A percentile compares a stretch with the other conserved stretches of the same genome.
phyloP scores from a whole-genome alignment of 2,888 invertebrate genomes.

The Drosophila koepferae region DNA sequence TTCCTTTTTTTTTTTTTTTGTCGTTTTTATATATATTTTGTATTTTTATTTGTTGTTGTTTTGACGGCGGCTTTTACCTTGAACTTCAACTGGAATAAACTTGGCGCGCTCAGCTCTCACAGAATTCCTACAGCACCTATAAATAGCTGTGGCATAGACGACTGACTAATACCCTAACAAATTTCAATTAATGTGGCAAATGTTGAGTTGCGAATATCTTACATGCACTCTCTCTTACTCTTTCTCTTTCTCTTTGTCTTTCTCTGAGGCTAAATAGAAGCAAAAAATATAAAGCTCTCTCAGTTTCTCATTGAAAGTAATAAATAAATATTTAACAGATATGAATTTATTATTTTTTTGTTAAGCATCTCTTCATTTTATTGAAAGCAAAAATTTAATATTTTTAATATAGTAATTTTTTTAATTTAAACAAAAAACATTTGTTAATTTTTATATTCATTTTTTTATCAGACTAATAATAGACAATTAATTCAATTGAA shows the following conservation, averaged over 20 bases:
- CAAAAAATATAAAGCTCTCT: too few relatives aligned
- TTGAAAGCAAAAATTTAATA: too few relatives aligned
- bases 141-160: background rate
- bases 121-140: slow-evolving; percentile 25
- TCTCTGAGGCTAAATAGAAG: background rate
- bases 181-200: background rate
- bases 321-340: too few relatives aligned
- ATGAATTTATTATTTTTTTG: too few relatives aligned
- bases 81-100: slow-evolving; percentile 80
- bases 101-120: slow-evolving; percentile 56
- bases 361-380: too few relatives aligned
- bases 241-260: background rate
- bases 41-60: slow-evolving; percentile 26
- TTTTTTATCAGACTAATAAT: too few relatives aligned
- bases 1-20: slow-evolving; percentile 29
- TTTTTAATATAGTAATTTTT: too few relatives aligned
- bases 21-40: slow-evolving; percentile 21
- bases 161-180: slow-evolving; percentile 34
- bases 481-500: too few relatives aligned
- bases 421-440: too few relatives aligned
- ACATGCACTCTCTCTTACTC: background rate
- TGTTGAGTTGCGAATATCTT: background rate
- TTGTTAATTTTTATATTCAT: too few relatives aligned
- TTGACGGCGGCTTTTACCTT: slow-evolving; percentile 67
- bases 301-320: too few relatives aligned